Evolutionary conservation across 2,113 vertebrate species (phyloP).

Genomic region (Ondatra zibethicus): DNA sequence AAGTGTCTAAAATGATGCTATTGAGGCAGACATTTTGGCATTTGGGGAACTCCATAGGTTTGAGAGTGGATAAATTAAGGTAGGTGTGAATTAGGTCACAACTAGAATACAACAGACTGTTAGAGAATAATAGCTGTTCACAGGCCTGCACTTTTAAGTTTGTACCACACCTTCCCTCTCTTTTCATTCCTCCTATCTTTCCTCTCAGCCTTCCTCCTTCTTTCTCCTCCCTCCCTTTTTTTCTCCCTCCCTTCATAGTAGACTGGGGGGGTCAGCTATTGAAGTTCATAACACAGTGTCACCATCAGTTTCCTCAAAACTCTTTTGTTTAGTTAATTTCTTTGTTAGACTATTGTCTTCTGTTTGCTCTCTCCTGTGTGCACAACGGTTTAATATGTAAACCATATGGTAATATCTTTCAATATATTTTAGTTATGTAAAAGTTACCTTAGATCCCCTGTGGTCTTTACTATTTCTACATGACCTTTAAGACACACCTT

Average conservation of each 20-base stretch:
- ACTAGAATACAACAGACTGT: background rate
- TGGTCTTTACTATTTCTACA: background rate
- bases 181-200: background rate
- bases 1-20: background rate
- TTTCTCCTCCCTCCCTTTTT: background rate
- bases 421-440: background rate
- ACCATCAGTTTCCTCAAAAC: background rate
- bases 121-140: background rate
- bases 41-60: background rate
- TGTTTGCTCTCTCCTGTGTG: background rate
- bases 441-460: background rate
- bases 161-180: background rate
- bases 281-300: background rate
- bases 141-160: background rate
- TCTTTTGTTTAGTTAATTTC: background rate
- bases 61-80: slow-evolving; percentile 10
- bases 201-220: no score
- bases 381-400: background rate
- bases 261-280: background rate
- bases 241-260: background rate
- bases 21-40: background rate
- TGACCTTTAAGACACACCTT: background rate
- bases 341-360: background rate
- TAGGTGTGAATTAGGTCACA: background rate
- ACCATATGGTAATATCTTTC: background rate